A percentile compares a stretch with the other conserved stretches of the same genome.
Evolutionary conservation across 1,140 invertebrate genomes (phyloP).

Genomic region (Penaeus indicus): DNA sequence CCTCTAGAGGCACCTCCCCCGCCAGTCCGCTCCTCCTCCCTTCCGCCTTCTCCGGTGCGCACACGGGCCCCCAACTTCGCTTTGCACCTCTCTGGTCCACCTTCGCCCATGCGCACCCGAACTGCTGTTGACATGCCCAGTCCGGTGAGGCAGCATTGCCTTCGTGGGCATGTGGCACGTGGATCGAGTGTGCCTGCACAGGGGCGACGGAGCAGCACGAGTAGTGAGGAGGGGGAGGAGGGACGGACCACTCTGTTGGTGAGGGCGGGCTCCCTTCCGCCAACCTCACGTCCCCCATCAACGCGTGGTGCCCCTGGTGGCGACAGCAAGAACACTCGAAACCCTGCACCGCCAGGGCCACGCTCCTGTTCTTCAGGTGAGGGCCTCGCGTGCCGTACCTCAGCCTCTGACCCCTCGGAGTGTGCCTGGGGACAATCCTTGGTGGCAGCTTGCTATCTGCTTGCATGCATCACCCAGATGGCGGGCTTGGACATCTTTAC

Average conservation of each 20-base stretch:
- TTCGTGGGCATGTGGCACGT: neutral
- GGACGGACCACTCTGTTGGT: neutral
- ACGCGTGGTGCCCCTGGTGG: slow-evolving; percentile 35
- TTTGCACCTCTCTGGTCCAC: neutral
- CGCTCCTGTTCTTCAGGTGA: slow-evolving; percentile 57
- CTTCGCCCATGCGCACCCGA: neutral
- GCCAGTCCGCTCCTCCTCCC: slow-evolving; percentile 48
- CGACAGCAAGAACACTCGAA: neutral
- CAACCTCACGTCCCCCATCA: slow-evolving; percentile 25
- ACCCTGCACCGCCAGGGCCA: slow-evolving; percentile 16
- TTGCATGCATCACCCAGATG: slow-evolving; percentile 77
- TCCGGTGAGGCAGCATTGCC: neutral
- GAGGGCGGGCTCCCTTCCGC: slow-evolving; percentile 47
- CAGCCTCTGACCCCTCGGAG: slow-evolving; percentile 21
- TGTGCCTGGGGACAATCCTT: slow-evolving; percentile 45
- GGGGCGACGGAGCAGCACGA: slow-evolving; percentile 1
- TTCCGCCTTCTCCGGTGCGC: slow-evolving; percentile 41
- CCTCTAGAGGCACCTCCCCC: slow-evolving; percentile 28
- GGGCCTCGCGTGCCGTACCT: slow-evolving; percentile 20
- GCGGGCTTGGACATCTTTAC: slow-evolving; percentile 78
- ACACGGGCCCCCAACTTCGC: slow-evolving; percentile 3
- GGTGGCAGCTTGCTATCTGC: slow-evolving; percentile 75
- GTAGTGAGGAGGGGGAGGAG: slow-evolving; percentile 37
- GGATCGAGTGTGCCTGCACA: slow-evolving; percentile 39
- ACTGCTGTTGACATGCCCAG: neutral